Base-by-base conservation (phyloP, 2,797 vertebrate species). In the Anisognathus igniventris region DNA sequence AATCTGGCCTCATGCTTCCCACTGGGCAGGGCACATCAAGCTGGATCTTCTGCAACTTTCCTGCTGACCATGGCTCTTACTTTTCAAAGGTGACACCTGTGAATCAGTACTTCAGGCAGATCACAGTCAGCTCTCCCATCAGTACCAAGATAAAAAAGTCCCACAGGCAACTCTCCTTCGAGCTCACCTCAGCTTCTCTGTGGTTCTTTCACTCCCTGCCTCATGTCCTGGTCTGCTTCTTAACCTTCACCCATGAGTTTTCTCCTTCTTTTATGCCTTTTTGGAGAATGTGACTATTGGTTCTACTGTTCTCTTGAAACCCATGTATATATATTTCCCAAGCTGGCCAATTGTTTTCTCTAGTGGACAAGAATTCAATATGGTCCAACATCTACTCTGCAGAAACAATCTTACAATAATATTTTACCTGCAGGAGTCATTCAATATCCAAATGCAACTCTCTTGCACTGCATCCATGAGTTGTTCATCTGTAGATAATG, bases 141-240 rank as follows among this genome's bases (percentile, higher is more conserved):
- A 31, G 62, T 54, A 70, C 23, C 40, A 73, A 85, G 71, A 91
- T 66, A 87, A 93, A 79, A 45, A 75, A 33, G 12, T 66, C 40
- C 60, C 75, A 79, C 25, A 60, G 48, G 13, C 31, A 85, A 6
- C 30, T 76, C 24, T 79, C 30, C 6, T 3, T 70, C 0, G 0
- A 68, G 50, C 37, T 90, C 25, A 58, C 7, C 51, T 89, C 56
- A 79, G 37, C 79, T 73, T 10, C 20, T 77, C 68, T 35, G 28
- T 39, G 24, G 4, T 64, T 83, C 18, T 92, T 75, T 50, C 19
- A 62, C 30, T 60, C 35, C 8, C 57, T 71, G 18, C 27, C 54
- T 88, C 25, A 8, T 64, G 25, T 60, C 53, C 53, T 73, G 11
- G 6, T 79, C 80, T 94, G 6, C 11, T 90, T 39, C 35, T 88